Conservation (phyloP, 2,888 invertebrate species). For the Drosophila neonasuta region DNA sequence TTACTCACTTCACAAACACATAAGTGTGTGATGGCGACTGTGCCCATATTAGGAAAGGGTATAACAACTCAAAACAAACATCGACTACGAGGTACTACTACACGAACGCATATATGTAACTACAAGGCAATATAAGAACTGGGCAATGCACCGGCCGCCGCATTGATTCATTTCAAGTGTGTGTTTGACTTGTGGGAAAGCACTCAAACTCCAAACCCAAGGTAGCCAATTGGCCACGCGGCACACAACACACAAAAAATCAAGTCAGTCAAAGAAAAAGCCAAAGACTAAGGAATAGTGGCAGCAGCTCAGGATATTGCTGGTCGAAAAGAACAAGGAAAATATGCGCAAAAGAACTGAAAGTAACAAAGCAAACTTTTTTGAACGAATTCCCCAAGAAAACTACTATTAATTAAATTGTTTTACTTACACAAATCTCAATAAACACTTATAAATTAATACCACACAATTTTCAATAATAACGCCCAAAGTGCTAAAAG, state of each 20-base stretch:
- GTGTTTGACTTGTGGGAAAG: slow-evolving; percentile 64
- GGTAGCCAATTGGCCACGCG: slow-evolving; percentile 44
- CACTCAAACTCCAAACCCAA: slow-evolving; percentile 30
- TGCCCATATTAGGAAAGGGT: slow-evolving; percentile 76
- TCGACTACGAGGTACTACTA: slow-evolving; percentile 50
- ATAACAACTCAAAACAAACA: slow-evolving; percentile 61
- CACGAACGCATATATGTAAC: slow-evolving; percentile 41
- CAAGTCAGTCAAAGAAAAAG: not conserved
- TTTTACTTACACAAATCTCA: not conserved
- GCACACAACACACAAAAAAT: slow-evolving; percentile 6
- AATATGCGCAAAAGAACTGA: not conserved
- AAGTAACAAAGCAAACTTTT: not conserved
- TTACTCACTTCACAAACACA: slow-evolving; percentile 49
- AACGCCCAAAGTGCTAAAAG: not conserved
- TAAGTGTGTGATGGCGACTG: slow-evolving; percentile 50
- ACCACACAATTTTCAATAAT: not conserved
- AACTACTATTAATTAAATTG: not conserved
- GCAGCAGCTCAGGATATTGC: slow-evolving; percentile 27
- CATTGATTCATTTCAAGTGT: slow-evolving; percentile 60
- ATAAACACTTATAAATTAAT: not conserved
- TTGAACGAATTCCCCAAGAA: not conserved
- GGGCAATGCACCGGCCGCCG: slow-evolving; percentile 42
- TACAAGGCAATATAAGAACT: slow-evolving; percentile 67
- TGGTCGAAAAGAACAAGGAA: not conserved
- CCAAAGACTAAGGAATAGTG: not conserved